A percentile compares a stretch with the other conserved stretches of the same genome.
phyloP scores from a whole-genome alignment of 2,113 vertebrate species.

The Piaya cayana region DNA sequence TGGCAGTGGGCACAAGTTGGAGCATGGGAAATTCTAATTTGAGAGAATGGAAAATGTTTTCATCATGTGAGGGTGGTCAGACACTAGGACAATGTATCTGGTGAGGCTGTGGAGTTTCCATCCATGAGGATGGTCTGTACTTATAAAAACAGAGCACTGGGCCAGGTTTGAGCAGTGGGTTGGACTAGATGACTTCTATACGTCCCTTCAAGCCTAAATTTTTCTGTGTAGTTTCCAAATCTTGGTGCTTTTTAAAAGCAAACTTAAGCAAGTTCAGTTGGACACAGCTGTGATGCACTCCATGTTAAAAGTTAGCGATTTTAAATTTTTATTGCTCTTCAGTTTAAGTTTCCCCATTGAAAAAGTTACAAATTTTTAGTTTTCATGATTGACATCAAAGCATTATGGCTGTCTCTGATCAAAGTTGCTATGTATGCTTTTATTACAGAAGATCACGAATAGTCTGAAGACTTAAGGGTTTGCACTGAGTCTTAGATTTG shows the following conservation, averaged over 20 bases:
- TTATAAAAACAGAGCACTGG: not conserved
- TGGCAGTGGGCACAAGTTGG: rapidly evolving
- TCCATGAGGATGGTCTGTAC: not conserved
- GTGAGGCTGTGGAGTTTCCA: not conserved
- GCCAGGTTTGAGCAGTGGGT: not conserved
- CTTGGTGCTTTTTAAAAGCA: not conserved
- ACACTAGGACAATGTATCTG: not conserved
- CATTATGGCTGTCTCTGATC: not conserved
- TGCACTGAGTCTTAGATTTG: not conserved
- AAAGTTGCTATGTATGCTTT: not conserved
- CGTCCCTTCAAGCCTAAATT: not conserved
- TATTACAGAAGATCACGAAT: not conserved
- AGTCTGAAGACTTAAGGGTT: not conserved
- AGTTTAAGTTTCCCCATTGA: not conserved
- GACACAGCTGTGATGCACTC: not conserved
- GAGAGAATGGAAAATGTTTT: not conserved
- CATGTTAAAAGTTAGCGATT: not conserved
- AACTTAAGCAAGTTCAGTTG: not conserved
- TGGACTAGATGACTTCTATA: not conserved
- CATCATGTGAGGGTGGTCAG: not conserved
- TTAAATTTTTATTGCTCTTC: not conserved
- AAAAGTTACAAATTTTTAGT: not conserved
- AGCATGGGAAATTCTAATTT: not conserved
- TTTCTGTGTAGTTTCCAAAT: not conserved
- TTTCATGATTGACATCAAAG: not conserved